Percentiles rank a stretch among this genome's conserved stretches.
phyloP scores from a whole-genome alignment of 2,888 invertebrate genomes.

The Ochropleura plecta region DNA sequence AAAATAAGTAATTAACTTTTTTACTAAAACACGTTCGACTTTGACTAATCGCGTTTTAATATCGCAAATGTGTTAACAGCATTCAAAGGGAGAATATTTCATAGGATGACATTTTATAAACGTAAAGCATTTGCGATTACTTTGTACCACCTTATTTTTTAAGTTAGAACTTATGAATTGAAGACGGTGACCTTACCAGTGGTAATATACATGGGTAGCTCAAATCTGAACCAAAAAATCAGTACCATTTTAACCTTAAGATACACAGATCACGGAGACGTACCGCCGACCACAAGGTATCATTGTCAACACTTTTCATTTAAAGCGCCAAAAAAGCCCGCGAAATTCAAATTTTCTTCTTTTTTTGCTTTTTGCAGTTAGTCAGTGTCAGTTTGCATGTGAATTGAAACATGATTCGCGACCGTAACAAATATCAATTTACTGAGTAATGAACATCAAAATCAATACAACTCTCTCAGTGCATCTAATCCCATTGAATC shows the following conservation, averaged over 20 bases:
- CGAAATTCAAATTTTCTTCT: too few relatives aligned
- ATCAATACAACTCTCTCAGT: too few relatives aligned
- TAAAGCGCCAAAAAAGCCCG: background rate
- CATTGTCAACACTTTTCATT: background rate
- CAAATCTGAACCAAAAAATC: background rate
- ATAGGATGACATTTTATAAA: slow-evolving; percentile 30
- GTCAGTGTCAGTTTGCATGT: too few relatives aligned
- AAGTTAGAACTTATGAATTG: slow-evolving; percentile 19
- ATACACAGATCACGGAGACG: background rate
- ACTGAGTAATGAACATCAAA: too few relatives aligned
- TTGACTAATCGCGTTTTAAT: slow-evolving; percentile 25
- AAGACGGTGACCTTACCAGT: background rate
- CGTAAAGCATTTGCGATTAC: slow-evolving; percentile 52
- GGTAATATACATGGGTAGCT: background rate
- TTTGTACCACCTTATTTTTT: slow-evolving; percentile 57
- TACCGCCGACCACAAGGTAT: background rate
- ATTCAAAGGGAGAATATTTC: slow-evolving; percentile 13
- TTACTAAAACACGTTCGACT: background rate
- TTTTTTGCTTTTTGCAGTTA: too few relatives aligned
- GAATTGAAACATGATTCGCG: too few relatives aligned
- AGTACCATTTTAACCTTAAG: background rate
- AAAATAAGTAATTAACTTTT: background rate
- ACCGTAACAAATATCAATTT: too few relatives aligned
- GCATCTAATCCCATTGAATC: too few relatives aligned
- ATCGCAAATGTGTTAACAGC: slow-evolving; percentile 42